These are phyloP conservation scores for Acanthosepion pharaonis DNA, from an alignment of 2,888 invertebrate genomes.

Conservation along the genomic window DNA sequence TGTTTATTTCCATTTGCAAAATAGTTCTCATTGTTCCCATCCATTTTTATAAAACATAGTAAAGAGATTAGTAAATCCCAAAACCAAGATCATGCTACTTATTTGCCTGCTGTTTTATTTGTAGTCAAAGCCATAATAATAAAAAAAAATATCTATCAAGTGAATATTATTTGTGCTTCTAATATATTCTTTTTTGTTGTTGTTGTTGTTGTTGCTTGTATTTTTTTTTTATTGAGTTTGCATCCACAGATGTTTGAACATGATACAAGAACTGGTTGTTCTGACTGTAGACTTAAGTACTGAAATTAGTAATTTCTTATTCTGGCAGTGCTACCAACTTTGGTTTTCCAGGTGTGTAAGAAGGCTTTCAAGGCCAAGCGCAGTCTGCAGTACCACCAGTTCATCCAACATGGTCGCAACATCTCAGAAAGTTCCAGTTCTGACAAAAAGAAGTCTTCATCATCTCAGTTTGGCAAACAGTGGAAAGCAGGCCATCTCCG, in stretches of 20 bases:
- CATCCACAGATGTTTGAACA: background rate
- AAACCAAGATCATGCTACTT: background rate
- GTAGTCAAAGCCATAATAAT: background rate
- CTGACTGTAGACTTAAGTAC: conserved; percentile 1
- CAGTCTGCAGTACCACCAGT: conserved; percentile 68
- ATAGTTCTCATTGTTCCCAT: background rate
- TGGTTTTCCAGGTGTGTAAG: conserved; percentile 62
- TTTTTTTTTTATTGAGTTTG: background rate
- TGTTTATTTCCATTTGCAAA: background rate
- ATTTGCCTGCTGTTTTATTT: background rate
- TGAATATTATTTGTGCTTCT: conserved; percentile 23
- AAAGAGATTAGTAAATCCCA: background rate
- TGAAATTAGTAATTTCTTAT: conserved; percentile 9
- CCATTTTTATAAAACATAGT: background rate
- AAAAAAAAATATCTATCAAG: background rate
- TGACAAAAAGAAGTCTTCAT: conserved; percentile 36
- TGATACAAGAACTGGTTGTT: background rate
- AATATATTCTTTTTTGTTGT: background rate
- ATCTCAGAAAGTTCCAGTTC: conserved; percentile 13
- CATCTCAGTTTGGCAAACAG: conserved; percentile 33
- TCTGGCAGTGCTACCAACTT: conserved; percentile 35
- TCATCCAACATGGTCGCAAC: conserved; percentile 53
- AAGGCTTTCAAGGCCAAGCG: conserved; percentile 71
- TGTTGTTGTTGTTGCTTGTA: background rate
- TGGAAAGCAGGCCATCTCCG: background rate